Base-by-base conservation (phyloP, 2,888 invertebrate species). In the Balanococcus diminutus region DNA sequence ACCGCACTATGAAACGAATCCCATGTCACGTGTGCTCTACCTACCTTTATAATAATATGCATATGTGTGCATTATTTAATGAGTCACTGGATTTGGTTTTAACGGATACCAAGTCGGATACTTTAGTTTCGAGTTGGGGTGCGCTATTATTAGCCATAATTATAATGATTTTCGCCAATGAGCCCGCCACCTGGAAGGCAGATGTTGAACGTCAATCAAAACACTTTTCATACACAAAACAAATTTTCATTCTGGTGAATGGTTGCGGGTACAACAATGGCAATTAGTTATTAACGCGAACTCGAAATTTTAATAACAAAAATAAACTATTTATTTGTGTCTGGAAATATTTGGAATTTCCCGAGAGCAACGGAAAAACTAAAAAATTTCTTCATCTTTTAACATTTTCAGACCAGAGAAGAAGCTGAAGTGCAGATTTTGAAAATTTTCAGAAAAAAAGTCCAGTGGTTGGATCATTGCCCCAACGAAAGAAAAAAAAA, bases 121-220 rank as follows among this genome's bases (percentile, higher is more conserved):
- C 36, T 36, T 79, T 36, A 36, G 36, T 79, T 79, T 19, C 19
- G 19, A 32, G 31, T 28, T 36, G 36, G 36, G 75, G 75, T 32
- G n/a, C 19, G 56, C 75, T 79, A 79, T 79, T 79, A 79, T 79
- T 79, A 79, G 36, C 75, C n/a, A 19, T 36, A 79, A 79, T 79
- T 79, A 79, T 79, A 79, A 79, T 36, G 75, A 36, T 67, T 67
- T 67, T 28, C 11, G 75, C 19, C 75, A 36, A 79, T 79, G 75
- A 79, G 75, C 36, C 16, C 16, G 8, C 36, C 75, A 79, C 75
- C 75, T 79, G 75, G 75, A 79, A 79, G 36, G 75, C 75, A 79
- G 75, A 79, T 79, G 75, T 79, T 79, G 36, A 36, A 79, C 25
- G 75, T 79, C 75, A 79, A 79, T 79, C 75, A 79, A 32, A 79